phyloP scores from a whole-genome alignment of 2,888 invertebrate species.

The Perithous albicinctus region DNA sequence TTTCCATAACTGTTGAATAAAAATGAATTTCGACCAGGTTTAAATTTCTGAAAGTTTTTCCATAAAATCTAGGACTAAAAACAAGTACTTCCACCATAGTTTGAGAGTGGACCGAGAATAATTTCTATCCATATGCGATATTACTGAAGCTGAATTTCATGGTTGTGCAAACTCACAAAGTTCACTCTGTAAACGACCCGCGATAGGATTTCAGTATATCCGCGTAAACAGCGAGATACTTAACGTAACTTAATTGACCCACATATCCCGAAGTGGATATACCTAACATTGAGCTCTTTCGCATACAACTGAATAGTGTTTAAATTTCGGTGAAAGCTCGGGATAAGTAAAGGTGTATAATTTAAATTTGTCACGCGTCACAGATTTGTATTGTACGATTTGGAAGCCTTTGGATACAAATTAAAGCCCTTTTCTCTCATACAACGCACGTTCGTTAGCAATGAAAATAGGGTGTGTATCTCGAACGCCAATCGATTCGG shows the following conservation, averaged over 20 bases:
- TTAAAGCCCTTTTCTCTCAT: not conserved
- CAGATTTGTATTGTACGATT: not conserved
- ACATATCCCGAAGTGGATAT: slow-evolving; percentile 4
- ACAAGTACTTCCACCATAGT: too few relatives aligned
- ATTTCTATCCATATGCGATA: too few relatives aligned
- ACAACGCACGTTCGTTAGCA: not conserved
- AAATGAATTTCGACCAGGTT: too few relatives aligned
- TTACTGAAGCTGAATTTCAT: not conserved
- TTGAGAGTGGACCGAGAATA: too few relatives aligned
- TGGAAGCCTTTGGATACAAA: slow-evolving; percentile 9
- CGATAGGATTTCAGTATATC: slow-evolving; percentile 35
- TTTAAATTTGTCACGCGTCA: not conserved
- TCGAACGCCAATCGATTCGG: slow-evolving; percentile 1
- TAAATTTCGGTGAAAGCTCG: not conserved
- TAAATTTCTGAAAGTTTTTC: too few relatives aligned
- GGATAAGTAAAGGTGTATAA: not conserved
- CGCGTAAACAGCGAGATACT: slow-evolving; percentile 16
- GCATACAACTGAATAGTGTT: not conserved
- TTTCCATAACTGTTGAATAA: too few relatives aligned
- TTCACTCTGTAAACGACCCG: slow-evolving; percentile 16
- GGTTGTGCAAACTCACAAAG: not conserved
- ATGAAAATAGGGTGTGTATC: slow-evolving; percentile 1
- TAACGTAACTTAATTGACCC: slow-evolving; percentile 42
- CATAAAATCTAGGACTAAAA: too few relatives aligned
- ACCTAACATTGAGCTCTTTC: not conserved